Base-by-base conservation (phyloP, 2,797 vertebrate genomes). In the Diplodus sargus region DNA sequence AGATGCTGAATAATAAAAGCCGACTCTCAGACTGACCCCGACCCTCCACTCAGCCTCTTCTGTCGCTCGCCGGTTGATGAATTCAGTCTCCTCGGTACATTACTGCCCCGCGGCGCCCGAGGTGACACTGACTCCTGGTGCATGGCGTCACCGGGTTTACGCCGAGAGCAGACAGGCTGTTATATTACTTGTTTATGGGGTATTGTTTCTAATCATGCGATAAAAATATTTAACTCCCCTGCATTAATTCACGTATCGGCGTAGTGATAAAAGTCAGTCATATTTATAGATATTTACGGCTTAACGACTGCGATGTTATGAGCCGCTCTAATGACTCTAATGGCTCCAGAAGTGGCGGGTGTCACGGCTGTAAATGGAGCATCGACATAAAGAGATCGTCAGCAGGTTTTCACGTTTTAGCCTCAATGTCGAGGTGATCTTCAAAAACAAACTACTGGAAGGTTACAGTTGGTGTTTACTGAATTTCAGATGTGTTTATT, bases 71-170 rank as follows among this genome's bases (percentile, higher is more conserved):
- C 0, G 16, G 1, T 47, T 73, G 85, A 87, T 85, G 7, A 65
- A 89, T 77, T 23, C 48, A 3, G 53, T 59, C 59, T 3, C 49
- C 49, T 3, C 13, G 0, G 52, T 80, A 68, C 70, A 5, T 80
- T 70, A 69, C 58, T 8, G 72, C 66, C 53, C 76, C 0, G 74
- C 20, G 69, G 81, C 70, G 77, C 85, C 85, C 0, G 11, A 59
- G 69, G 64, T 76, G 71, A 85, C 74, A 15, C 5, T 18, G 69
- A 48, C 18, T 78, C 34, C 13, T 0, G 42, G 49, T 61, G 18
- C 22, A 86, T 91, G 85, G 85, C 82, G 90, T 91, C 90, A 90
- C 75, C 69, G 9, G 70, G 81, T 39, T 77, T 74, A 73, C 88
- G 79, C 64, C 0, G 3, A 17, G 39, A 11, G 8, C 74, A 75